These are phyloP conservation scores for Phania funesta DNA, from an alignment of 2,888 invertebrate species.

Conservation along the genomic window DNA sequence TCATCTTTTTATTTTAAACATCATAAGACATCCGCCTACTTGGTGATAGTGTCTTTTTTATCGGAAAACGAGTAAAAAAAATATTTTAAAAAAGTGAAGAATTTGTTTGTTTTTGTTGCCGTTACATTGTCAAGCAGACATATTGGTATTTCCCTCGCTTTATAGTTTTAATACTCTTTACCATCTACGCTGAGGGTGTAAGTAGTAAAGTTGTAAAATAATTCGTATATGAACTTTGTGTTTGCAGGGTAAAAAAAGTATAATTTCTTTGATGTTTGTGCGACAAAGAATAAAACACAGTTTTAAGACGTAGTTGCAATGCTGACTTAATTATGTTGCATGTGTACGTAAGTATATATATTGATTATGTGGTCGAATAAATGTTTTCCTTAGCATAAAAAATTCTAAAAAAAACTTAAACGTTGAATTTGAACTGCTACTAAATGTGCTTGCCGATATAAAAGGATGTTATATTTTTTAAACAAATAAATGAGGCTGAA, in stretches of 20 bases:
- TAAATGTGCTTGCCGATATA: background rate
- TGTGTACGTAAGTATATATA: no score
- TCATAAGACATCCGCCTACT: conserved; percentile 39
- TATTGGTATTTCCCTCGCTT: conserved; percentile 18
- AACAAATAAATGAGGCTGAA: no score
- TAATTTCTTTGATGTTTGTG: background rate
- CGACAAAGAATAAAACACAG: background rate
- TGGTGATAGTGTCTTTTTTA: conserved; percentile 23
- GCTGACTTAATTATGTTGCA: background rate
- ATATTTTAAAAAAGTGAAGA: background rate
- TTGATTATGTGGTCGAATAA: conserved; percentile 60
- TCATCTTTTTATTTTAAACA: background rate
- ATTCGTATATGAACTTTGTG: conserved; percentile 12
- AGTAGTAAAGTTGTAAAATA: conserved; percentile 21
- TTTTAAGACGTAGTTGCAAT: background rate
- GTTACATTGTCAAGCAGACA: conserved; percentile 4
- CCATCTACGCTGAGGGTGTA: background rate
- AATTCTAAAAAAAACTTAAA: background rate
- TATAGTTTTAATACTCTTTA: background rate
- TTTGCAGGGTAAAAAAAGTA: background rate
- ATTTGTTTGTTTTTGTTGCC: background rate
- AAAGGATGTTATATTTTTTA: background rate
- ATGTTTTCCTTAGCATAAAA: conserved; percentile 14
- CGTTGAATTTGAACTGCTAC: background rate
- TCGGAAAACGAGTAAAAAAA: background rate